Conservation (phyloP, 2,113 vertebrate species). For the Ursus arctos region DNA sequence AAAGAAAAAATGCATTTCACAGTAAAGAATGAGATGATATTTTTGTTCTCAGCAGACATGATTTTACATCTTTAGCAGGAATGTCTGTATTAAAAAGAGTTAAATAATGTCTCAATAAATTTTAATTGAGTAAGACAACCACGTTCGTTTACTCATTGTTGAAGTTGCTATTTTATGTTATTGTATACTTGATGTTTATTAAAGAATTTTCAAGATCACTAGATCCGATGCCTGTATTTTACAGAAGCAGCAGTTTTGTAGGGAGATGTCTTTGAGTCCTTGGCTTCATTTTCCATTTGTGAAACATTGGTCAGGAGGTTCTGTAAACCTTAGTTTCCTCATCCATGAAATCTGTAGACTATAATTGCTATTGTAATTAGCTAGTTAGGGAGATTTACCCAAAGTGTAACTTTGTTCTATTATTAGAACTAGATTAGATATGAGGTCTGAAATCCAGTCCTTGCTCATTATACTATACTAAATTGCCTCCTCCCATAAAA, state of each 20-base stretch:
- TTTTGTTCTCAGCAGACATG: neutral
- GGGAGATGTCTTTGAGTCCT: neutral
- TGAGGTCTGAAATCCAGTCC: neutral
- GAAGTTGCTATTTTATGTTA: neutral
- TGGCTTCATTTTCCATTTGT: conserved; percentile 1
- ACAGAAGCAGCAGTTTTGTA: neutral
- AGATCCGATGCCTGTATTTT: neutral
- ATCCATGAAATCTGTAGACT: neutral
- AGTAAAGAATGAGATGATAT: neutral
- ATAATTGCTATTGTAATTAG: neutral
- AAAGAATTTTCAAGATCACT: neutral
- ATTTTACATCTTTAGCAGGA: neutral
- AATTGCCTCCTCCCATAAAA: neutral
- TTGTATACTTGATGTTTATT: neutral
- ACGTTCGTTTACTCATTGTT: neutral
- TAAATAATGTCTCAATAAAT: neutral
- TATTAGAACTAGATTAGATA: neutral
- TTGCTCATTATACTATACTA: rapidly evolving
- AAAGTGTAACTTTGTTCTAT: neutral
- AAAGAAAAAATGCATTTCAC: conserved; percentile 15
- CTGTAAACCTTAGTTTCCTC: neutral
- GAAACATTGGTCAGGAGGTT: neutral
- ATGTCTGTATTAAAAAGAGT: neutral
- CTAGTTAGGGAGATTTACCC: neutral
- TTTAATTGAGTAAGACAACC: neutral